Conservation (phyloP, 2,797 vertebrate species). For the Lindbergichthys nudifrons region DNA sequence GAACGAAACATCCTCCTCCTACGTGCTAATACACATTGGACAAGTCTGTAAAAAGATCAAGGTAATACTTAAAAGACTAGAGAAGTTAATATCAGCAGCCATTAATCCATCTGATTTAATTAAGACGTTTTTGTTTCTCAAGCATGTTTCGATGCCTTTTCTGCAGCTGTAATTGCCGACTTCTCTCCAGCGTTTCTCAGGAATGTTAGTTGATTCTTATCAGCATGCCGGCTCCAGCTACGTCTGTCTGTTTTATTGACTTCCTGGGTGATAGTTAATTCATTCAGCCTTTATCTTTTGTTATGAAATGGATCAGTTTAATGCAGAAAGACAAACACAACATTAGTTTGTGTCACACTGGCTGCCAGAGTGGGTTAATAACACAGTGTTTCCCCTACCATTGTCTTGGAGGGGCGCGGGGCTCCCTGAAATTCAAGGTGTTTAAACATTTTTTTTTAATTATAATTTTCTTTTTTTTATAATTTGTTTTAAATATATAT, state of each 20-base stretch:
- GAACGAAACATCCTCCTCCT: slow-evolving; percentile 27
- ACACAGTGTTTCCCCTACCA: too few relatives aligned
- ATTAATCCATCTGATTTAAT: slow-evolving; percentile 22
- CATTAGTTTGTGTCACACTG: neutral
- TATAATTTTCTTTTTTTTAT: too few relatives aligned
- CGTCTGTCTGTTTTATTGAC: slow-evolving; percentile 54
- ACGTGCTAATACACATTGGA: slow-evolving; percentile 25
- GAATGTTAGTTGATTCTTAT: slow-evolving; percentile 62
- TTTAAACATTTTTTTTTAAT: too few relatives aligned
- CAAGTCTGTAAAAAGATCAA: slow-evolving; percentile 27
- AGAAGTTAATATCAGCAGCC: slow-evolving; percentile 22
- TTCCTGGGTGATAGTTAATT: slow-evolving; percentile 40
- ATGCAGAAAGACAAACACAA: slow-evolving; percentile 15
- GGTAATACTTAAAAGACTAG: slow-evolving; percentile 1
- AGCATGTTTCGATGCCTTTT: neutral
- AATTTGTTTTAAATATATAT: too few relatives aligned
- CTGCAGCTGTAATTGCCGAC: neutral
- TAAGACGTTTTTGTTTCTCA: neutral
- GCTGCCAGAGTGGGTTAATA: slow-evolving; percentile 1
- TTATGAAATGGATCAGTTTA: slow-evolving; percentile 36
- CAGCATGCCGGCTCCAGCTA: slow-evolving; percentile 29
- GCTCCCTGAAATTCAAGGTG: too few relatives aligned
- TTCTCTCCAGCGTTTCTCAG: slow-evolving; percentile 18
- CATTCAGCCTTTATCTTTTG: slow-evolving; percentile 46
- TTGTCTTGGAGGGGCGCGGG: too few relatives aligned